Percentiles rank a stretch among this genome's conserved stretches.
Evolutionary conservation across 2,113 vertebrate genomes (phyloP).

Genomic region (Hemicordylus capensis): DNA sequence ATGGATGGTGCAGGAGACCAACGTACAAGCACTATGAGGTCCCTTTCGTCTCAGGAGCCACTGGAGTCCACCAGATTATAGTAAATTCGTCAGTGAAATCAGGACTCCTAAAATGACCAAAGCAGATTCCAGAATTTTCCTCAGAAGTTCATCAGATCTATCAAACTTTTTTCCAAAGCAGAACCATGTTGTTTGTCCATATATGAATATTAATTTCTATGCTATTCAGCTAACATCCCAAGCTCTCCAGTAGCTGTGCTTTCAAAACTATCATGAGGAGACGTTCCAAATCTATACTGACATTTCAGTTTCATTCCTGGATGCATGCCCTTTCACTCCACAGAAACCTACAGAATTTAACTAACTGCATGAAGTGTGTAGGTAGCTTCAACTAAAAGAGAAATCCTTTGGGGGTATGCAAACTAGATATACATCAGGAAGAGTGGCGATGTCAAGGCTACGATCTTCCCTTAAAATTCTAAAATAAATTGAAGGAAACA

Average conservation of each 20-base stretch:
- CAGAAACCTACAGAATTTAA: not conserved
- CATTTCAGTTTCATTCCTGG: too few species aligned
- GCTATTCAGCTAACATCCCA: not conserved
- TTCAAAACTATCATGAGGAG: too few species aligned
- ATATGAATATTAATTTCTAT: not conserved
- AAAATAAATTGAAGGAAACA: not conserved
- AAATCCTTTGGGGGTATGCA: not conserved
- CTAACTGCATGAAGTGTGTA: not conserved
- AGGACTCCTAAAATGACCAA: not conserved
- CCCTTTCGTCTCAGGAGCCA: not conserved
- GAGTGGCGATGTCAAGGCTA: not conserved
- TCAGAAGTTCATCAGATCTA: not conserved
- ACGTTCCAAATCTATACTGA: too few species aligned
- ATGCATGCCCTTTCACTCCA: not conserved
- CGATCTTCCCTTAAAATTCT: too few species aligned
- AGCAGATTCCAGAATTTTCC: not conserved
- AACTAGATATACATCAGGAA: not conserved
- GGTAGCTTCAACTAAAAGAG: not conserved
- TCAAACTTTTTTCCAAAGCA: not conserved
- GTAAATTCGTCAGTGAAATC: not conserved
- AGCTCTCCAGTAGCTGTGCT: too few species aligned
- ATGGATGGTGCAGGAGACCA: not conserved
- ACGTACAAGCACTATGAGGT: too few species aligned
- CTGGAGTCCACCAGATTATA: not conserved
- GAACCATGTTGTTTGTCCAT: not conserved